Evolutionary conservation across 2,113 vertebrate species (phyloP), one percentile per base, ranked within the genome.

Genomic region (Petromus typicus): DNA sequence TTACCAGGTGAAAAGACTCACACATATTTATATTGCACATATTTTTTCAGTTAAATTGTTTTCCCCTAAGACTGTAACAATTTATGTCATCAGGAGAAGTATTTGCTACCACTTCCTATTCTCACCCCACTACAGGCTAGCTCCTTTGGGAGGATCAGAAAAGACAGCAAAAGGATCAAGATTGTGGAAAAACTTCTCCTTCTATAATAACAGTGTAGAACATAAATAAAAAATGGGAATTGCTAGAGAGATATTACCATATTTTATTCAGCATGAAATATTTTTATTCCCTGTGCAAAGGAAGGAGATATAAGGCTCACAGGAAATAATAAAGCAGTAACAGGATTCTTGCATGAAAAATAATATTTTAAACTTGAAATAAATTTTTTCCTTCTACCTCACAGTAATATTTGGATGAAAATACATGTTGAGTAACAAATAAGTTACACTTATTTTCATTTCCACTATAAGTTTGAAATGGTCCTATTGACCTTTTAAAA

Each of bases 181-280:
- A 37, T 27, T 51, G 20, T n/a, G 63, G 54, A 61, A 90, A 95
- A 91, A 69, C 0, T 8, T 59, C 45, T 63, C 71, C 56, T 73
- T 97, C 69, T 59, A 4, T 37, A 54, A 56, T 11, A 83, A 16
- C 13, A 79, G 37, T 23, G 5, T 22, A 61, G 34, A 73, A 71
- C 48, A 85, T 45, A 89, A 86, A 76, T 69, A 57, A 90, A 64
- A 63, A 64, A 61, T 67, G 20, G 30, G 25, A 71, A 92, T 87
- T 81, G 14, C 30, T 45, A 81, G 23, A 87, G 37, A 90, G 27
- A 82, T 51, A 88, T 37, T 34, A 85, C 18, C 45, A 76, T 90
- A 88, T 84, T 83, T 96, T 93, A 91, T 92, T 71, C 25, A 85
- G 37, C 9, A 85, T 34, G 64, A 94, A 90, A 86, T 90, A 85